Evolutionary conservation across 2,113 vertebrate genomes (phyloP), one percentile per base, ranked within the genome.

Genomic region (Mixornis gularis): DNA sequence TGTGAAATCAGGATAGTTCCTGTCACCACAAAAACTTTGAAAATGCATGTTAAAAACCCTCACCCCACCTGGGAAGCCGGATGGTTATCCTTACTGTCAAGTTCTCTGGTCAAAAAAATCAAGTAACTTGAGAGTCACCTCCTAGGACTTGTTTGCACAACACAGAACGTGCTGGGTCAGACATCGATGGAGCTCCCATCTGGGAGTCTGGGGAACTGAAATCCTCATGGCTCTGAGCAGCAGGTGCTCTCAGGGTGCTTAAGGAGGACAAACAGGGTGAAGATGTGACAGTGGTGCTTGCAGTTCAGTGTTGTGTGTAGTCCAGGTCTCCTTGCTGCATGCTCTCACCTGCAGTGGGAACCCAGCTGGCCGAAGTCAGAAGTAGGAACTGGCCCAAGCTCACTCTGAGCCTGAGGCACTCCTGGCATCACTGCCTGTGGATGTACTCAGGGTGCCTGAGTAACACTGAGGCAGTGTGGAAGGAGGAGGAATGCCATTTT

Each of bases 121-220:
- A 44, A 48, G 29, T 49, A 20, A 43, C 46, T 30, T 87, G 44
- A 27, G 17, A 44, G 25, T 26, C 0, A 1, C 41, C 30, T 21
- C 30, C 40, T 32, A 21, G 71, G 27, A 60, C 27, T 58, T 44
- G 18, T 55, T 78, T 46, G 44, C 38, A 36, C 15, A 64, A n/a
- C 15, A 8, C 27, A n/a, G 34, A 29, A 59, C 0, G 10, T 46
- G 13, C n/a, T 27, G 27, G 13, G 17, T 58, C 30, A 34, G 60
- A 68, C 41, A 36, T 2, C 1, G 1, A 13, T 0, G 1, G 12
- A 81, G 14, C 8, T 66, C 7, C 32, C 1, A n/a, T n/a, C n/a
- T n/a, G n/a, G n/a, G 3, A 40, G 38, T 22, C 38, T 49, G 29
- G 6, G 38, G 25, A 44, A 7, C 46, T 56, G 44, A 52, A 43